phyloP scores from a whole-genome alignment of 2,113 vertebrate genomes.

The Emberiza fucata region DNA sequence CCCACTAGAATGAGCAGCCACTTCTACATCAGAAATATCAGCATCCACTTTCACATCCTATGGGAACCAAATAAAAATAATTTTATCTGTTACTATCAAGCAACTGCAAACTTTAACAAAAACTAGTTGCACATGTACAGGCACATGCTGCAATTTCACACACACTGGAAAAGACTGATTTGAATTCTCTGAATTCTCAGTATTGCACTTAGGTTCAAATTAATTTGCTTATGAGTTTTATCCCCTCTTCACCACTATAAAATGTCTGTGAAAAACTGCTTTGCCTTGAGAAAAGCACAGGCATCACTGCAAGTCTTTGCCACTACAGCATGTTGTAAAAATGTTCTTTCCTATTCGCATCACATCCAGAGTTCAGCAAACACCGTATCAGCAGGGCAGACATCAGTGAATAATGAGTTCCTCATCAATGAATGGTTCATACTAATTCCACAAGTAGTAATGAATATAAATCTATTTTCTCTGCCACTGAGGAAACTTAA shows the following conservation, averaged over 20 bases:
- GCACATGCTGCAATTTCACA: neutral
- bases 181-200: constrained; percentile 1
- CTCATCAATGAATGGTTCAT: neutral
- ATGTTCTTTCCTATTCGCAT: neutral
- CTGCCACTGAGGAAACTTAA: neutral
- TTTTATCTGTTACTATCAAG: neutral
- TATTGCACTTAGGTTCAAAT: neutral
- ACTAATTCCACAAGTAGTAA: neutral
- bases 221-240: neutral
- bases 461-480: neutral
- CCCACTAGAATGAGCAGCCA: constrained; percentile 73
- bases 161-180: neutral
- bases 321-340: neutral
- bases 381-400: neutral
- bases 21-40: constrained; percentile 64
- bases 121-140: neutral
- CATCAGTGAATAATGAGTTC: neutral
- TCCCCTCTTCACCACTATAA: neutral
- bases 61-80: neutral
- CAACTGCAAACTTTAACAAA: neutral
- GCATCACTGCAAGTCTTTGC: neutral
- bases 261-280: neutral
- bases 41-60: constrained; percentile 79
- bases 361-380: neutral
- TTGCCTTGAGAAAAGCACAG: neutral